phyloP scores from a whole-genome alignment of 2,888 invertebrate genomes.

The Lottia scabra region DNA sequence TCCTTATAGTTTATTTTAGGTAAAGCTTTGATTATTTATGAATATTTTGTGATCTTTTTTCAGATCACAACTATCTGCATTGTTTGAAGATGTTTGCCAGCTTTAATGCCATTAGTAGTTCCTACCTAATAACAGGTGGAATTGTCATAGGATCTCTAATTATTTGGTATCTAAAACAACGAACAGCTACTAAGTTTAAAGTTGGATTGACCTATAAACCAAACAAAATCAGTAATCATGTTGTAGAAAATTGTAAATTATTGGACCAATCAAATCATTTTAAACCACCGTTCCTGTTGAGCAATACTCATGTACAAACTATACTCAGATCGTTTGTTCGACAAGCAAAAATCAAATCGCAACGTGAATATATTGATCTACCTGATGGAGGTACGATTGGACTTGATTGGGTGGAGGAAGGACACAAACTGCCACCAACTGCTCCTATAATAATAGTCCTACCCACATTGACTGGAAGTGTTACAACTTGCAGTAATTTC shows the following conservation, averaged over 20 bases:
- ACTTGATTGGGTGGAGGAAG: constrained; percentile 40
- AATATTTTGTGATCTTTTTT: not conserved
- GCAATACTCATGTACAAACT: not conserved
- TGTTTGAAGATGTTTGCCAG: too few species aligned
- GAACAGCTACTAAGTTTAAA: not conserved
- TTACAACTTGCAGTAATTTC: constrained; percentile 18
- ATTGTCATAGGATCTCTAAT: not conserved
- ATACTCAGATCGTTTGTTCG: not conserved
- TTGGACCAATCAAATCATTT: not conserved
- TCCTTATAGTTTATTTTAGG: not conserved
- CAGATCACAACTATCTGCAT: not conserved
- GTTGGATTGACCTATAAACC: not conserved
- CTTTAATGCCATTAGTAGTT: too few species aligned
- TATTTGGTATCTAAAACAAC: not conserved
- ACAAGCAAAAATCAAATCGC: not conserved
- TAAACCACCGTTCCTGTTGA: not conserved
- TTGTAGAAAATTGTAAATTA: not conserved
- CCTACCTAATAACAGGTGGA: not conserved
- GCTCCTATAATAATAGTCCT: constrained; percentile 37
- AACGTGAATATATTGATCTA: constrained; percentile 37
- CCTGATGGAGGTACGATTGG: constrained; percentile 41
- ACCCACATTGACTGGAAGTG: constrained; percentile 37
- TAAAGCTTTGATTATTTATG: not conserved
- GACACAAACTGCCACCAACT: not conserved
- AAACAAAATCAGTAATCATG: not conserved